Conservation (phyloP, 2,113 vertebrate genomes). For the Pelecanoides urinatrix region DNA sequence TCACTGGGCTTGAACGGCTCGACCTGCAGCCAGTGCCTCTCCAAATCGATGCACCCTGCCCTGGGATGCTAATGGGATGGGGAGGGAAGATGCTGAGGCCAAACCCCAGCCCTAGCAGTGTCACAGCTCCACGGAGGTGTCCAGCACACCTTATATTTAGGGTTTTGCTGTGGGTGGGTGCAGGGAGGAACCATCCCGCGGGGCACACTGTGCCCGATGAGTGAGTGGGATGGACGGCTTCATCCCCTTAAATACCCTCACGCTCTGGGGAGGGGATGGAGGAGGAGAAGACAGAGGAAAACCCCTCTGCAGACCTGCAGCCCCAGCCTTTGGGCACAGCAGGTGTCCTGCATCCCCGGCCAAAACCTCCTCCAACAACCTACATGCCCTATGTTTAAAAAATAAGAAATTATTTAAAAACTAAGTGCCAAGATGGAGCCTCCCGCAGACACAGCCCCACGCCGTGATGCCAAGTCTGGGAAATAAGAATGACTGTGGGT, state of each 20-base stretch:
- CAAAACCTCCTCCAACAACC: not conserved
- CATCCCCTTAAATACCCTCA: not conserved
- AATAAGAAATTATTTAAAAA: not conserved
- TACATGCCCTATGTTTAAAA: not conserved
- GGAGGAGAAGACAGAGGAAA: not conserved
- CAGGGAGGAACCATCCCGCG: not conserved
- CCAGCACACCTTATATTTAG: not conserved
- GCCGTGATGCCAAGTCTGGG: rapidly evolving
- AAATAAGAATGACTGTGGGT: not conserved
- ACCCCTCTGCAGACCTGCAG: not conserved
- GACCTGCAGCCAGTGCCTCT: not conserved
- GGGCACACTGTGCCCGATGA: rapidly evolving
- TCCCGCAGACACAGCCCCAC: not conserved
- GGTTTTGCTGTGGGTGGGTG: not conserved
- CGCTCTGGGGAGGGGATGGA: not conserved
- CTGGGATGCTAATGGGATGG: too few relatives aligned
- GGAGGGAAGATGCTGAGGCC: not conserved
- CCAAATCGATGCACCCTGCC: not conserved
- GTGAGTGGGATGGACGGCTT: not conserved
- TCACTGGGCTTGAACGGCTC: not conserved
- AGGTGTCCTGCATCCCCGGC: not conserved
- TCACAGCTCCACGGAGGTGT: not conserved
- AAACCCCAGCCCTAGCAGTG: not conserved
- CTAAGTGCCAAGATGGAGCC: not conserved
- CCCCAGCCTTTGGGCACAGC: not conserved